These are phyloP conservation scores for Caranx ignobilis DNA, from an alignment of 2,113 vertebrate genomes.

Conservation along the genomic window DNA sequence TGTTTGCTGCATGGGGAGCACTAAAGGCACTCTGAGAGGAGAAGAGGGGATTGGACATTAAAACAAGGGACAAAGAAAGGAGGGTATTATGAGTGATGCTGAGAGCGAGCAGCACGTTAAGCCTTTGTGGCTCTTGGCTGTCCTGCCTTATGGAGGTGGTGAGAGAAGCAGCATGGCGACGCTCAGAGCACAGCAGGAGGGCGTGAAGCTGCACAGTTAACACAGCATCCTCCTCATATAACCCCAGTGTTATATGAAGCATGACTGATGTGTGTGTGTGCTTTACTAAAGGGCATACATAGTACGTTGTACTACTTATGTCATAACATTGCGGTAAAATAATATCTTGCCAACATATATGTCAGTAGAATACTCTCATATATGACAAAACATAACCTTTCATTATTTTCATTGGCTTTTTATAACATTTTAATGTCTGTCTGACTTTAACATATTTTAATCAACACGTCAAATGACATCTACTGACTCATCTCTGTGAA, in stretches of 20 bases:
- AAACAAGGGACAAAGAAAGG: slow-evolving; percentile 37
- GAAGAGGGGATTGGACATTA: slow-evolving; percentile 9
- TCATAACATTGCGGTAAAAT: slow-evolving; percentile 25
- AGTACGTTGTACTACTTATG: slow-evolving; percentile 2
- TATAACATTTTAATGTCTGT: slow-evolving; percentile 27
- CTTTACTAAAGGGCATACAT: slow-evolving; percentile 33
- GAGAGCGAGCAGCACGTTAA: slow-evolving; percentile 47
- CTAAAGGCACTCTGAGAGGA: slow-evolving; percentile 38
- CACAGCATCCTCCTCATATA: slow-evolving; percentile 68
- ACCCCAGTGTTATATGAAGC: slow-evolving; percentile 62
- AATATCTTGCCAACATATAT: slow-evolving; percentile 55
- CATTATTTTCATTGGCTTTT: slow-evolving; percentile 20
- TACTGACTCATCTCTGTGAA: slow-evolving; percentile 21
- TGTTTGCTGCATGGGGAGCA: slow-evolving; percentile 68
- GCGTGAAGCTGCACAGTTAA: slow-evolving; percentile 40
- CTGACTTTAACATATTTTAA: slow-evolving; percentile 58
- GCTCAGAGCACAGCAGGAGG: slow-evolving; percentile 56
- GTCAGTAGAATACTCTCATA: slow-evolving; percentile 48
- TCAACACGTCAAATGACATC: slow-evolving; percentile 19
- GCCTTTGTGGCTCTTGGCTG: slow-evolving; percentile 33
- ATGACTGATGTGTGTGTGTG: slow-evolving; percentile 36
- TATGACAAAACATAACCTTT: slow-evolving; percentile 42
- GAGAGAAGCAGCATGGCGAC: slow-evolving; percentile 60
- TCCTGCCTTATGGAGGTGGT: slow-evolving; percentile 50
- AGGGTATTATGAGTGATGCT: slow-evolving; percentile 37